Base-by-base conservation (phyloP, 2,797 vertebrate species). In the Eremophila alpestris region DNA sequence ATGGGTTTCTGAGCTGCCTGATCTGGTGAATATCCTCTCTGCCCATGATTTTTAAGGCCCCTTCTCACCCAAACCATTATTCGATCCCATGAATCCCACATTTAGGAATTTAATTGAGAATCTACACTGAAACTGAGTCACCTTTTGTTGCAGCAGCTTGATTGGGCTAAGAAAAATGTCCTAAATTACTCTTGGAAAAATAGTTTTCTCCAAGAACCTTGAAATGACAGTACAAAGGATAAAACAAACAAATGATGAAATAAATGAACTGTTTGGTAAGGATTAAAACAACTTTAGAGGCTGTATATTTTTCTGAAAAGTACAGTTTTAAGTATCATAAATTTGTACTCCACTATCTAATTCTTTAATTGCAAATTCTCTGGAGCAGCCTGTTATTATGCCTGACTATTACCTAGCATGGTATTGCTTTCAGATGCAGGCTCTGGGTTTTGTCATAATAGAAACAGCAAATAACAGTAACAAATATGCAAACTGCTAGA, bases 341-440 rank as follows among this genome's bases (percentile, higher is more conserved):
- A 93, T 93, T 96, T 87, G 38, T 91, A 80, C 24, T 87, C 49
- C 0, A 7, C 12, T 83, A 67, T 74, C n/a, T 93, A 93, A 95
- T 95, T 89, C 60, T 63, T 93, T 95, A 93, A 93, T 89, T 91
- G 46, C 7, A 77, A 89, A 85, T 69, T 92, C 58, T 83, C 55
- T 73, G 89, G 78, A 78, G 34, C 17, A 75, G 55, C 10, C 15
- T 93, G 29, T 27, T 93, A 63, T 71, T 83, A 78, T 59, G 21
- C 14, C 32, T 80, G 34, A 52, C 40, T 83, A 63, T 60, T 71
- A 51, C 65, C 52, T 90, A 65, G 43, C 14, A 34, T 13, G 32
- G 14, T 51, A 38, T 55, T 85, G 10, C 8, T 93, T 56, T 89
- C 49, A 88, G 43, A 68, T 49, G 40, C n/a, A 92, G 26, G 23